A percentile compares a stretch with the other conserved stretches of the same genome.
Evolutionary conservation across 1,140 invertebrate genomes (phyloP).

Genomic region (Drosophila obscura): DNA sequence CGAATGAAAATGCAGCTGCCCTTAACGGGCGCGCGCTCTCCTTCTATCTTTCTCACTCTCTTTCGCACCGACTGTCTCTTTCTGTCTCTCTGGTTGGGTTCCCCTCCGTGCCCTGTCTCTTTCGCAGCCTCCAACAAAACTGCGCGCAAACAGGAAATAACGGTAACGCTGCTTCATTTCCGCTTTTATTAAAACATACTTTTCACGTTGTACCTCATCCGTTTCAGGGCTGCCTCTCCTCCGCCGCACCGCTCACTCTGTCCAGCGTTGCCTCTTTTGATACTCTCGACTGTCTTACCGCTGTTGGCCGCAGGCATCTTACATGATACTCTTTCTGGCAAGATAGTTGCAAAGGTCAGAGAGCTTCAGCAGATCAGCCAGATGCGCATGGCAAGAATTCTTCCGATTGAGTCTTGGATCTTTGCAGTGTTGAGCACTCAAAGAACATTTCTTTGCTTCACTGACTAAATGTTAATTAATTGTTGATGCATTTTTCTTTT

Average conservation of each 20-base stretch:
- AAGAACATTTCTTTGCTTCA: too few relatives aligned
- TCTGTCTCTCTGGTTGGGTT: background rate
- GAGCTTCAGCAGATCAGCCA: too few relatives aligned
- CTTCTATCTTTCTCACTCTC: background rate
- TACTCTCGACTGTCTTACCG: conserved; percentile 26
- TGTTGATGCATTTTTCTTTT: background rate
- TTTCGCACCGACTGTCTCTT: background rate
- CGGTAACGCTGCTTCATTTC: conserved; percentile 81
- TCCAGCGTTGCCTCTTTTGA: conserved; percentile 3
- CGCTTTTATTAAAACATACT: conserved; percentile 83
- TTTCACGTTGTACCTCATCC: conserved; percentile 79
- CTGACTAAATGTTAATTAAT: too few relatives aligned
- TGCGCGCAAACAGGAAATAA: conserved; percentile 79
- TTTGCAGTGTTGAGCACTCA: background rate
- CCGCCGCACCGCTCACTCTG: background rate
- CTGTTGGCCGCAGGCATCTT: conserved; percentile 16
- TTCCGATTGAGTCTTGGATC: too few relatives aligned
- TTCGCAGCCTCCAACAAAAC: conserved; percentile 65
- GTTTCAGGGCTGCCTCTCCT: conserved; percentile 29
- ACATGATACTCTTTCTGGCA: too few relatives aligned
- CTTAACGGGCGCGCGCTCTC: conserved; percentile 16
- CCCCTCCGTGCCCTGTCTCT: background rate
- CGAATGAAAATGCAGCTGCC: conserved; percentile 63
- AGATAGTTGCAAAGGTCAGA: too few relatives aligned
- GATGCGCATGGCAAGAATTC: too few relatives aligned